Conservation (phyloP, 2,888 invertebrate species). For the Cephus pulcher region DNA sequence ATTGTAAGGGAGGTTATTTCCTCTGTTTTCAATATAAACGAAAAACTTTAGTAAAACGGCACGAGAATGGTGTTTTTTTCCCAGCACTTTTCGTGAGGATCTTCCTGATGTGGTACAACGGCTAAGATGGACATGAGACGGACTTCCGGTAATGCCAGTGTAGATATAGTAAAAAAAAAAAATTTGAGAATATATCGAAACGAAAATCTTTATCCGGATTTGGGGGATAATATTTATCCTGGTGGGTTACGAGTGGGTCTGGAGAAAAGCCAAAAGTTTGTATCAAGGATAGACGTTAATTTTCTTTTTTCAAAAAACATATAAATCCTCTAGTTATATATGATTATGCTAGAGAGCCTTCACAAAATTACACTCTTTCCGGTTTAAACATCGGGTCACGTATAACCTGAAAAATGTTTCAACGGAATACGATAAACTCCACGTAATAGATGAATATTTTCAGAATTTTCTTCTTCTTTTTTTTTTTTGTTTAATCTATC, state of each 20-base stretch:
- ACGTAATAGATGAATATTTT: background rate
- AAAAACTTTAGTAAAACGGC: background rate
- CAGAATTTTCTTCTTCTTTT: background rate
- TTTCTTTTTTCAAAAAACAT: background rate
- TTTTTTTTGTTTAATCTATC: background rate
- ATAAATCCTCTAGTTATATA: background rate
- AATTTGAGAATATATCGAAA: background rate
- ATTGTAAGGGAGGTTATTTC: background rate
- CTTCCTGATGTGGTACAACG: background rate
- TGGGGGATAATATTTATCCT: slow-evolving; percentile 46
- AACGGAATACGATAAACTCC: background rate
- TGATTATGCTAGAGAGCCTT: background rate
- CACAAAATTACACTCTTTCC: background rate
- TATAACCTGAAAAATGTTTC: background rate
- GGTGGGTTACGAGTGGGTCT: slow-evolving; percentile 37
- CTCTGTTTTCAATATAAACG: slow-evolving; percentile 1
- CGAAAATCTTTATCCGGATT: slow-evolving; percentile 17
- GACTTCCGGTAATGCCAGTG: background rate
- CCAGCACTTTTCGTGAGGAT: background rate
- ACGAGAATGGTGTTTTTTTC: background rate
- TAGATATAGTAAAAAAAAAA: background rate
- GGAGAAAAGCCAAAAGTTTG: slow-evolving; percentile 27
- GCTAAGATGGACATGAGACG: background rate
- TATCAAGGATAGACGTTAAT: background rate
- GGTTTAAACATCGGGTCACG: background rate